Conservation (phyloP, 2,113 vertebrate genomes). For the Phasianus colchicus region DNA sequence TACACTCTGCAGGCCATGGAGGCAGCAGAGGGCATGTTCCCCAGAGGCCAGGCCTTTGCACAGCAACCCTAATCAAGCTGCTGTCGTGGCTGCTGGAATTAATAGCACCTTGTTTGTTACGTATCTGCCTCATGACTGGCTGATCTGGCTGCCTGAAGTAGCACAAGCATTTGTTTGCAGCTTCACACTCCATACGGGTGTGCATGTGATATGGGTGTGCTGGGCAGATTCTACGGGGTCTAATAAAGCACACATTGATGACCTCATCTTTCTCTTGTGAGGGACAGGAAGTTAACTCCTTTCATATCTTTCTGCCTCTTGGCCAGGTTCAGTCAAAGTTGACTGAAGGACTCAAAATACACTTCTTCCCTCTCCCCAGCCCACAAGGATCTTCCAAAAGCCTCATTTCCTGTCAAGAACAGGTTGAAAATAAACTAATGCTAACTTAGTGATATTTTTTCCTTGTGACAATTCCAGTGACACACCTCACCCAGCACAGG, state of each 20-base stretch:
- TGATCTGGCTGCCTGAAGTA: background rate
- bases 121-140: background rate
- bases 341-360: background rate
- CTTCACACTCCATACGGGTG: background rate
- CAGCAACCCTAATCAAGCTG: background rate
- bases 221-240: background rate
- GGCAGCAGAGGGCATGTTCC: background rate
- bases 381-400: background rate
- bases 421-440: constrained; percentile 23
- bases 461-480: constrained; percentile 14
- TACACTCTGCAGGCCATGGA: accelerated
- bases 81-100: background rate
- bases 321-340: background rate
- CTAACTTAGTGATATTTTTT: constrained; percentile 20
- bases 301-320: background rate
- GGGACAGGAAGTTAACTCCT: background rate
- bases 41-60: background rate
- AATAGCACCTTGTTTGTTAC: background rate
- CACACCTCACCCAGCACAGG: background rate
- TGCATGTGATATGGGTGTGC: background rate
- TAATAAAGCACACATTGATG: background rate
- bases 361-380: background rate
- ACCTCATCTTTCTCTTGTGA: background rate
- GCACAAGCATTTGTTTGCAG: background rate
- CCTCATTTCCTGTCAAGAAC: constrained; percentile 1